Percentiles rank a stretch among this genome's conserved stretches.
phyloP scores from a whole-genome alignment of 64 coral and sea anemone genomes.

The Dendrophyllia cribrosa region DNA sequence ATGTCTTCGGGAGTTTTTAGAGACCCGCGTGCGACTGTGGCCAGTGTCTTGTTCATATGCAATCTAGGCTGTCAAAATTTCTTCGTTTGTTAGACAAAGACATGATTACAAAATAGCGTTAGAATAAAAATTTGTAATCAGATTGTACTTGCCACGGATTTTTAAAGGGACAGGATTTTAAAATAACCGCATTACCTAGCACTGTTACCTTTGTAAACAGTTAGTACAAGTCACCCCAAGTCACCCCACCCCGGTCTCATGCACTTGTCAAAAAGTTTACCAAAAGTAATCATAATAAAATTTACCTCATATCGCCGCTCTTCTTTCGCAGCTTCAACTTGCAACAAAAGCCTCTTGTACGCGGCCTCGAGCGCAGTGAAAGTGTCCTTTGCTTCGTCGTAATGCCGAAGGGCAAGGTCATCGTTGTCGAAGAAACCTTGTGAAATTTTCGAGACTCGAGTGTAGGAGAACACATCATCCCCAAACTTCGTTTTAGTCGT shows the following conservation, averaged over 20 bases:
- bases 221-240: not conserved
- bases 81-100: too few relatives aligned
- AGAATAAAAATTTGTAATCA: not conserved
- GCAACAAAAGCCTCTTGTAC: conserved; percentile 82
- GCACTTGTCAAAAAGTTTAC: too few relatives aligned
- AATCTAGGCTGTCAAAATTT: too few relatives aligned
- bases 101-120: too few relatives aligned
- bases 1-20: too few relatives aligned
- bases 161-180: too few relatives aligned
- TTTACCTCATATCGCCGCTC: conserved; percentile 70
- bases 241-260: too few relatives aligned
- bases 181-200: too few relatives aligned
- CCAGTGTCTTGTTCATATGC: too few relatives aligned
- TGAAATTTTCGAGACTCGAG: conserved; percentile 75
- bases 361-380: conserved; percentile 88
- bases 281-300: not conserved
- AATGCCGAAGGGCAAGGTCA: conserved; percentile 82
- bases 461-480: conserved; percentile 73
- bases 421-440: conserved; percentile 75
- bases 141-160: too few relatives aligned
- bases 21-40: too few relatives aligned
- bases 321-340: conserved; percentile 65
- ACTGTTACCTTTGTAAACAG: not conserved
- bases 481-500: conserved; percentile 40
- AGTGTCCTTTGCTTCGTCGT: conserved; percentile 84